Evolutionary conservation across 2,113 vertebrate species (phyloP), one percentile per base, ranked within the genome.

Genomic region (Brachyistius frenatus): DNA sequence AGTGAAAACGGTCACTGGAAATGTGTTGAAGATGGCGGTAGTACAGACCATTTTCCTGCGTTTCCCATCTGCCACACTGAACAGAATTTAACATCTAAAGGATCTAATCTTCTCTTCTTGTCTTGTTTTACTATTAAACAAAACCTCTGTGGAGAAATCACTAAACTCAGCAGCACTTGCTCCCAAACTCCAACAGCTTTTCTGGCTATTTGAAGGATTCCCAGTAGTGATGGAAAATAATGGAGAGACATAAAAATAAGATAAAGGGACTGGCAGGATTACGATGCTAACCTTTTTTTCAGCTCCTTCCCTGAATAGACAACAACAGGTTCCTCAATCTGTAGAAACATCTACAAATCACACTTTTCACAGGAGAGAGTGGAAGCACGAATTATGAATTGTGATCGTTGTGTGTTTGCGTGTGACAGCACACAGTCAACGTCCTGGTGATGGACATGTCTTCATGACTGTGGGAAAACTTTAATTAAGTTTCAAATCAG

Each of bases 1-100:
- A 57, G 61, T 58, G 61, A 80, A 71, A 66, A 81, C 31, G 9
- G 67, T 78, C 58, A 47, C 52, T 36, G 23, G 56, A 61, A 47
- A 67, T 57, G 6, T 55, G 76, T 1, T 44, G 53, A 78, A 66
- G 41, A 68, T 56, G 33, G 31, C n/a, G 23, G 4, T 32, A 36
- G 44, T n/a, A 61, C 23, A 44, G 15, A 35, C 57, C 39, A 57
- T 37, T 36, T 64, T 13, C 23, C 13, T 53, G 56, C 3, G 2
- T 36, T 23, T 3, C 32, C 30, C 49, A 41, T 78, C 36, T 64
- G 32, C 49, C 33, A 53, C 47, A 50, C 46, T 5, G 3, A 53
- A 15, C 9, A 31, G 36, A 5, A 50, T 41, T 62, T 37, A 50
- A 58, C 36, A 58, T 57, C 49, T 36, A 41, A 30, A 54, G 23